Evolutionary conservation across 92 coral and sea anemone genomes (phyloP), one percentile per base, ranked within the genome.

Genomic region (Parazoanthus swiftii): DNA sequence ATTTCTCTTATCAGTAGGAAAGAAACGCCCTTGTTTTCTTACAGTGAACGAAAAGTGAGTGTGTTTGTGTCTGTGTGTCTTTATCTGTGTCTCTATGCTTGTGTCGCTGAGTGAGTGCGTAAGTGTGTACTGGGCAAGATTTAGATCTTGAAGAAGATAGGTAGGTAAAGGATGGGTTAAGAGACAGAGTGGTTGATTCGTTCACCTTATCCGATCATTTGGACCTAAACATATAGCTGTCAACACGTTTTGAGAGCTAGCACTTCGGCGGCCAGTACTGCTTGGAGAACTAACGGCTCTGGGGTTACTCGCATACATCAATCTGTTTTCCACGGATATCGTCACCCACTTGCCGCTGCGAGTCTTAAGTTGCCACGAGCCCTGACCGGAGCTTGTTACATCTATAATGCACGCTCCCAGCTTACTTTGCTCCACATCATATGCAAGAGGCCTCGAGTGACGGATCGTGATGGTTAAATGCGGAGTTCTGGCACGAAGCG

Each of bases 301-400:
- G 14, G 59, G 59, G 59, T 54, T 54, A 54, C 18, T 15, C 59
- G 59, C 59, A 54, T 0, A 7, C 59, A 11, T 54, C 26, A 63
- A 63, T 63, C 25, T 20, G 70, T 63, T 63, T 23, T 63, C 21
- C 70, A 63, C 70, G 26, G 72, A 42, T 80, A 80, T 54, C 39
- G 39, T 35, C 43, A 54, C 70, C 85, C 85, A 80, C 26, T 6
- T 37, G 21, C 50, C 85, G 14, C 38, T 29, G 26, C 7, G n/a
- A 15, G n/a, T 35, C 43, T 80, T 21, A 10, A 80, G 46, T 21
- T 80, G 85, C 85, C 85, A 80, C 8, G 68, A 54, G 70, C 85
- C 85, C n/a, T 13, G 85, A 80, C 42, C 85, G 16, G 85, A 56
- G 23, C 33, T 58, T 29, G 71, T 80, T 44, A 58, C 72, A 18